These are phyloP conservation scores for Montipora capitata DNA, from an alignment of 92 coral and sea anemone species.

Conservation along the genomic window DNA sequence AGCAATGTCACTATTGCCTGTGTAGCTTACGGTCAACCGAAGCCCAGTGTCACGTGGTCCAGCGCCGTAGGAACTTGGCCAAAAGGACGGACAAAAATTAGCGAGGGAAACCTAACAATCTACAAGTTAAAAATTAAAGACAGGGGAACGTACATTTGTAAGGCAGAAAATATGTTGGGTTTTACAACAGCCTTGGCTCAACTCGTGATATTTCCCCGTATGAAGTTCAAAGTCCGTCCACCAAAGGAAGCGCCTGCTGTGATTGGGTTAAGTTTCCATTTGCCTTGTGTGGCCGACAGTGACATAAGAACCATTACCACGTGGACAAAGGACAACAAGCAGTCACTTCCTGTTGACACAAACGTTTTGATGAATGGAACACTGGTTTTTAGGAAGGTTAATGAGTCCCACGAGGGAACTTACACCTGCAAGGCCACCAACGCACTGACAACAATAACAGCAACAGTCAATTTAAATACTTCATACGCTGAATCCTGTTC, in stretches of 20 bases:
- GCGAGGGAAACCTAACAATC: slow-evolving; percentile 12
- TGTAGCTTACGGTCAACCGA: neutral
- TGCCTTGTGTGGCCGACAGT: slow-evolving; percentile 38
- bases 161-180: slow-evolving; percentile 18
- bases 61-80: neutral
- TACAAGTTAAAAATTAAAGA: slow-evolving; percentile 20
- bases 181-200: slow-evolving; percentile 19
- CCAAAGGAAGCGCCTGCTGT: neutral
- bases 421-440: slow-evolving; percentile 72
- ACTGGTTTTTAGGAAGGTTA: slow-evolving; percentile 19
- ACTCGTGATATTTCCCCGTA: slow-evolving; percentile 31
- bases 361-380: slow-evolving; percentile 54
- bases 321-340: slow-evolving; percentile 28
- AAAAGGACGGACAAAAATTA: neutral
- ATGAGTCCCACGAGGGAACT: slow-evolving; percentile 26
- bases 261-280: slow-evolving; percentile 1
- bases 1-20: neutral
- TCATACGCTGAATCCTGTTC: neutral
- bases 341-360: neutral
- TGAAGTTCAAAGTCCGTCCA: neutral
- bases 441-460: slow-evolving; percentile 53
- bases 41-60: neutral
- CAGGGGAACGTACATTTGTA: slow-evolving; percentile 40
- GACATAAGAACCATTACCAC: slow-evolving; percentile 14
- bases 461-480: slow-evolving; percentile 18